Conservation (phyloP, 1,140 invertebrate genomes). For the Hestina assimilis region DNA sequence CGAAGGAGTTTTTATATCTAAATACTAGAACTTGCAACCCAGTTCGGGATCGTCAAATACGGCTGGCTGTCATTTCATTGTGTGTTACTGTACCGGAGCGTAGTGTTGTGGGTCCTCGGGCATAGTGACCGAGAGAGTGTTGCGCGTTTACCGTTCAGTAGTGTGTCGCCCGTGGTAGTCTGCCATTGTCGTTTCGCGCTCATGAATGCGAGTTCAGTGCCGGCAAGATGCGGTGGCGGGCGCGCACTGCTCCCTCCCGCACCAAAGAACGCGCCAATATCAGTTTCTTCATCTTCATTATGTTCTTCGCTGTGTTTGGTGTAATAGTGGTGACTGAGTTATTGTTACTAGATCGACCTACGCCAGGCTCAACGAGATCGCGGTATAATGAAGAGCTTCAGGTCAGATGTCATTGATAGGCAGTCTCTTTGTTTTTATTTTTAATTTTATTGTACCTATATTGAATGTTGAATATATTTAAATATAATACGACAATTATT, state of each 20-base stretch:
- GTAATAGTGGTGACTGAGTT: conserved; percentile 91
- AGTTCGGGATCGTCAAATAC: conserved; percentile 6
- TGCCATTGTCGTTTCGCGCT: conserved; percentile 30
- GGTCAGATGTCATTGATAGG: conserved; percentile 58
- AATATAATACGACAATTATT: too few relatives aligned
- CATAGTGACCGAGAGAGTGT: conserved; percentile 40
- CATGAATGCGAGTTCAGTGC: conserved; percentile 50
- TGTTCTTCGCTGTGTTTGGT: conserved; percentile 93
- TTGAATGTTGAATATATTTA: too few relatives aligned
- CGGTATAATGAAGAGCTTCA: conserved; percentile 79
- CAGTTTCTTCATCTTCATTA: conserved; percentile 92
- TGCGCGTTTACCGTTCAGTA: conserved; percentile 25
- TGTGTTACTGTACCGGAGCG: conserved; percentile 44
- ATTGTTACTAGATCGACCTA: conserved; percentile 83
- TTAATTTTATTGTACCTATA: too few relatives aligned
- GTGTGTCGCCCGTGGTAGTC: conserved; percentile 39
- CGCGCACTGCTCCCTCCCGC: conserved; percentile 63
- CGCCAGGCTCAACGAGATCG: conserved; percentile 54
- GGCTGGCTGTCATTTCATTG: conserved; percentile 45
- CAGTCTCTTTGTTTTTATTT: too few relatives aligned
- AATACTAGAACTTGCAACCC: conserved; percentile 15
- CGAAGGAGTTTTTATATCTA: not conserved
- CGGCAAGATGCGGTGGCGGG: conserved; percentile 62
- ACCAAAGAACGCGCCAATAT: conserved; percentile 88
- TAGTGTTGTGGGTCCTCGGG: conserved; percentile 41